Base-by-base conservation (phyloP, 2,113 vertebrate species). In the Pangasianodon hypophthalmus region DNA sequence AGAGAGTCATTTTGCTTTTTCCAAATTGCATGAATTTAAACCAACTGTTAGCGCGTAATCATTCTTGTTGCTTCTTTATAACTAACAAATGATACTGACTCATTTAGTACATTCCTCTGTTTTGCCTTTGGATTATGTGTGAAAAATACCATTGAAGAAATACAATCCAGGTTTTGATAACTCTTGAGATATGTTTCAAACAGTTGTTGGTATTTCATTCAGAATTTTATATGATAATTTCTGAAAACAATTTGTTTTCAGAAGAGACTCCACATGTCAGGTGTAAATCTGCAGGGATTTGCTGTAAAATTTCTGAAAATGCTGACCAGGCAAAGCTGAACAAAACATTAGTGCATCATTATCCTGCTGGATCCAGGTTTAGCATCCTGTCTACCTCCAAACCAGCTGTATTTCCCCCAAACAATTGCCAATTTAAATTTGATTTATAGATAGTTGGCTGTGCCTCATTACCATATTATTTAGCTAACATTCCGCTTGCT, bases 401-500 rank as follows among this genome's bases (percentile, higher is more conserved):
- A 90, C 79, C 50, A 84, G 86, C 90, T 87, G 87, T 91, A 91
- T 91, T 93, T 92, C 89, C 90, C 91, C 92, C 91, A 95, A 95
- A 94, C 94, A 93, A 93, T 94, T 93, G 94, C 91, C 92, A 92
- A 95, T 95, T 94, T 95, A 90, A 94, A 91, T 87, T 87, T 95
- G 93, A 95, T 96, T 96, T 96, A 94, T 95, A 92, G 93, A 88
- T 26, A 11, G 89, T 89, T 90, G 90, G 91, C 29, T 86, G 88
- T 79, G 92, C 91, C 94, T 96, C 94, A 96, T 96, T 96, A 95
- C 94, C 95, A 96, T 96, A 95, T 94, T 93, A 94, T 95, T 94
- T 91, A 92, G 94, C 95, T 94, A 95, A 95, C 93, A 91, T 89
- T 86, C 92, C 90, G 92, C 95, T 96, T 95, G 95, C 95, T 96